Evolutionary conservation across 2,888 invertebrate species (phyloP).

Genomic region (Tinea trinotella): DNA sequence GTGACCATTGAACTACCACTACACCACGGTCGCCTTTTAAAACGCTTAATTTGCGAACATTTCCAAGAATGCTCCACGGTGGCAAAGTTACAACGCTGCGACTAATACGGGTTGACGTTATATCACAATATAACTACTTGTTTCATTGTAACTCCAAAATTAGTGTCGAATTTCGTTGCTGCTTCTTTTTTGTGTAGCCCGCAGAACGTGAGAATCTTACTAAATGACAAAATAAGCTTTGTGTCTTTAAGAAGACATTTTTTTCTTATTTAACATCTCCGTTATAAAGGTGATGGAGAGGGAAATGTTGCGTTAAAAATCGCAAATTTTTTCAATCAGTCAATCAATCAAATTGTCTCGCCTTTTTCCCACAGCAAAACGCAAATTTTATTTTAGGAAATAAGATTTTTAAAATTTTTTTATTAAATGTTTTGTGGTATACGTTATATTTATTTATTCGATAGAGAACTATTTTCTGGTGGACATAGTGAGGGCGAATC

Average conservation of each 20-base stretch:
- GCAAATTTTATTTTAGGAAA: conserved; percentile 10
- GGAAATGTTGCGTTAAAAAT: background rate
- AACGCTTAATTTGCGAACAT: conserved; percentile 38
- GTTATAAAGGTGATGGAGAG: background rate
- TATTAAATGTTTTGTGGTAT: background rate
- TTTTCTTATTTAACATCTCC: background rate
- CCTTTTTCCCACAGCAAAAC: no score
- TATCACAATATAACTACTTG: conserved; percentile 64
- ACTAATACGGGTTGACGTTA: conserved; percentile 47
- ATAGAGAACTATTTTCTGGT: no score
- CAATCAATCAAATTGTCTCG: no score
- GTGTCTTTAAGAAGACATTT: background rate
- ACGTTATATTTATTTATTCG: no score
- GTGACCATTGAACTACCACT: no score
- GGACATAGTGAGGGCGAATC: no score
- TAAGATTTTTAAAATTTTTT: conserved; percentile 10
- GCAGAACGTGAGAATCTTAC: conserved; percentile 13
- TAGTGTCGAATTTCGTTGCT: conserved; percentile 38
- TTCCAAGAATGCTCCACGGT: conserved; percentile 53
- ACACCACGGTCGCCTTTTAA: no score
- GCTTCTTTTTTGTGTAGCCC: conserved; percentile 8
- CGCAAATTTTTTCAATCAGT: no score
- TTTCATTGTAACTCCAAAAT: conserved; percentile 58
- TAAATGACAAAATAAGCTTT: conserved; percentile 3
- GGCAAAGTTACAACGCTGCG: conserved; percentile 32